Percentiles rank a stretch among this genome's conserved stretches.
Conservation (phyloP, 1,140 invertebrate species). For the Sinella curviseta region DNA sequence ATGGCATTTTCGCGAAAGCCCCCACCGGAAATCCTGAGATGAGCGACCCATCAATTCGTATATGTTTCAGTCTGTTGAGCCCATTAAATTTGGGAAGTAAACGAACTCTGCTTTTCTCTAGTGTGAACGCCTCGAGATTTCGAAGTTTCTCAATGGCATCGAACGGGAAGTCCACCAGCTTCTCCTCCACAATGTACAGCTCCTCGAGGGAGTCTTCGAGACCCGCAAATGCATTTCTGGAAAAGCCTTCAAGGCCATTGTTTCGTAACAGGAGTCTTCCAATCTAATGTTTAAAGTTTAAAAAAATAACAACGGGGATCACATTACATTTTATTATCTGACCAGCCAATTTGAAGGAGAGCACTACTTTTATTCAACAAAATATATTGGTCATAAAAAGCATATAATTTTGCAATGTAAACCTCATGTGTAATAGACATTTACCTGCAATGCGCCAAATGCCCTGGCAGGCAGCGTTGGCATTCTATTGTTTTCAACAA, state of each 20-base stretch:
- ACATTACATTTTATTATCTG: too few relatives aligned
- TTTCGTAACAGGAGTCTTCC: slow-evolving; percentile 73
- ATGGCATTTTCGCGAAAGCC: slow-evolving; percentile 71
- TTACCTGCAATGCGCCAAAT: slow-evolving; percentile 70
- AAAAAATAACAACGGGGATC: too few relatives aligned
- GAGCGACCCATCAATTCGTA: slow-evolving; percentile 66
- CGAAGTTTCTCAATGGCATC: slow-evolving; percentile 73
- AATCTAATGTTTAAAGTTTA: slow-evolving; percentile 34
- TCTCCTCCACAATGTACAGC: slow-evolving; percentile 79
- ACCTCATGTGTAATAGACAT: too few relatives aligned
- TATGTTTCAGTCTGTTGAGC: slow-evolving; percentile 51
- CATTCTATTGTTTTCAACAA: slow-evolving; percentile 80
- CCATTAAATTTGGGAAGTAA: slow-evolving; percentile 50
- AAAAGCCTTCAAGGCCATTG: slow-evolving; percentile 77
- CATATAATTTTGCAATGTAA: too few relatives aligned
- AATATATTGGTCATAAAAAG: too few relatives aligned
- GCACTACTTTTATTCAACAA: too few relatives aligned
- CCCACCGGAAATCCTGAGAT: slow-evolving; percentile 69
- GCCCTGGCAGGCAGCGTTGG: slow-evolving; percentile 75
- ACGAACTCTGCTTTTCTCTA: slow-evolving; percentile 48
- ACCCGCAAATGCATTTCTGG: slow-evolving; percentile 72
- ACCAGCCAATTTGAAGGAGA: too few relatives aligned
- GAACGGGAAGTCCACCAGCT: slow-evolving; percentile 71
- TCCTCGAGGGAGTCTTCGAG: slow-evolving; percentile 75
- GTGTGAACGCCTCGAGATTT: slow-evolving; percentile 75